Percentiles rank a stretch among this genome's conserved stretches.
Evolutionary conservation across 2,113 vertebrate species (phyloP).

Genomic region (Thalassoma bifasciatum): DNA sequence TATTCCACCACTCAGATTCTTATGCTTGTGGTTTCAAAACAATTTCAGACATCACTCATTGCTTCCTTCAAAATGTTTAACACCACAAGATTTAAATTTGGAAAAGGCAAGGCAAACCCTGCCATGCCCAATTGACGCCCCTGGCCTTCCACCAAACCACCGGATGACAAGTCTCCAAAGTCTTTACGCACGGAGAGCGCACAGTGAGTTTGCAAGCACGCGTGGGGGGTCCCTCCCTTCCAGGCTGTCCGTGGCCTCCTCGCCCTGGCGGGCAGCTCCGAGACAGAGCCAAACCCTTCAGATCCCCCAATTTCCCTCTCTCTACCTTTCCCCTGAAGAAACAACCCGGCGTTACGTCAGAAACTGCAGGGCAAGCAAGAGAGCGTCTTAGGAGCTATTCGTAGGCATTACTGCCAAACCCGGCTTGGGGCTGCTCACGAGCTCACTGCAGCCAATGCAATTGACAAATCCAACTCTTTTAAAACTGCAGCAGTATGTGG

Average conservation of each 20-base stretch:
- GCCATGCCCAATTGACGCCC: slow-evolving; percentile 29
- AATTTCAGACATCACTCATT: slow-evolving; percentile 8
- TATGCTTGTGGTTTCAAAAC: background rate
- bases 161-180: slow-evolving; percentile 31
- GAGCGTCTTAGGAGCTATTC: slow-evolving; percentile 80
- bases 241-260: slow-evolving; percentile 55
- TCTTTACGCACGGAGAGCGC: slow-evolving; percentile 73
- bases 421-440: slow-evolving; percentile 74
- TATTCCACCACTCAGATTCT: background rate
- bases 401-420: slow-evolving; percentile 81
- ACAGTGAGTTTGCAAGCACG: slow-evolving; percentile 44
- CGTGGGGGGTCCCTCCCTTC: slow-evolving; percentile 57
- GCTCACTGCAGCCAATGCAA: slow-evolving; percentile 77
- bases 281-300: slow-evolving; percentile 47
- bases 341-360: slow-evolving; percentile 83
- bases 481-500: slow-evolving; percentile 75
- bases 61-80: slow-evolving; percentile 16
- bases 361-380: slow-evolving; percentile 84
- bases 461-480: slow-evolving; percentile 68
- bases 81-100: slow-evolving; percentile 12
- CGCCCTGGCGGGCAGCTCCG: slow-evolving; percentile 59
- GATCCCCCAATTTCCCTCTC: slow-evolving; percentile 64
- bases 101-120: slow-evolving; percentile 19
- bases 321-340: slow-evolving; percentile 79
- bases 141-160: slow-evolving; percentile 34